phyloP scores from a whole-genome alignment of 2,797 vertebrate species.

The Sciurus carolinensis region DNA sequence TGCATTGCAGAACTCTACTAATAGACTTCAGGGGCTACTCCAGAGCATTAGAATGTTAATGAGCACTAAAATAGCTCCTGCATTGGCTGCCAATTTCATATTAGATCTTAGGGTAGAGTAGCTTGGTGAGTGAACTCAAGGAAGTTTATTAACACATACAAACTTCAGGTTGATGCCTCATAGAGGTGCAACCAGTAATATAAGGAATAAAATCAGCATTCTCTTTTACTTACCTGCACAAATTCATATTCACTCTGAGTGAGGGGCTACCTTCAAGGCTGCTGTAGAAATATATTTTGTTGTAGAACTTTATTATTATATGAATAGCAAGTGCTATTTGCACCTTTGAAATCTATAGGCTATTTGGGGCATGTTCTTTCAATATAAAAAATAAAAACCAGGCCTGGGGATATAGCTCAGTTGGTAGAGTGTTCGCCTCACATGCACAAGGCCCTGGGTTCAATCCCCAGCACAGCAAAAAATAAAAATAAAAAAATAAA shows the following conservation, averaged over 20 bases:
- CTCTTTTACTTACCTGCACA: constrained; percentile 13
- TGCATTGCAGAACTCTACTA: neutral
- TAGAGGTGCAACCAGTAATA: neutral
- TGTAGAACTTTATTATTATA: constrained; percentile 22
- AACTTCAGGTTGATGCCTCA: neutral
- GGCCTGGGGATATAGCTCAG: too few species aligned
- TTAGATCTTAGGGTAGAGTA: neutral
- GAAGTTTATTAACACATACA: neutral
- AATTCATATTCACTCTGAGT: neutral
- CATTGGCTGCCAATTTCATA: neutral
- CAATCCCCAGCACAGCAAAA: neutral
- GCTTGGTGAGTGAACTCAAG: constrained; percentile 30
- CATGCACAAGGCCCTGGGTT: too few species aligned
- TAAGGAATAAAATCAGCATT: neutral
- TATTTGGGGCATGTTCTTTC: neutral
- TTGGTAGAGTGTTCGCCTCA: too few species aligned
- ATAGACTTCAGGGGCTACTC: neutral
- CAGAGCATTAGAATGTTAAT: neutral
- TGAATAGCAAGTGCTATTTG: neutral
- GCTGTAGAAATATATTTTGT: neutral
- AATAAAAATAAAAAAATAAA: neutral
- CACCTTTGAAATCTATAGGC: neutral
- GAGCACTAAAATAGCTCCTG: neutral
- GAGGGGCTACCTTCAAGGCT: neutral
- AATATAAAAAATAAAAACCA: neutral